Percentiles rank a stretch among this genome's conserved stretches.
phyloP scores from a whole-genome alignment of 2,797 vertebrate genomes.

The Gorsachius magnificus region DNA sequence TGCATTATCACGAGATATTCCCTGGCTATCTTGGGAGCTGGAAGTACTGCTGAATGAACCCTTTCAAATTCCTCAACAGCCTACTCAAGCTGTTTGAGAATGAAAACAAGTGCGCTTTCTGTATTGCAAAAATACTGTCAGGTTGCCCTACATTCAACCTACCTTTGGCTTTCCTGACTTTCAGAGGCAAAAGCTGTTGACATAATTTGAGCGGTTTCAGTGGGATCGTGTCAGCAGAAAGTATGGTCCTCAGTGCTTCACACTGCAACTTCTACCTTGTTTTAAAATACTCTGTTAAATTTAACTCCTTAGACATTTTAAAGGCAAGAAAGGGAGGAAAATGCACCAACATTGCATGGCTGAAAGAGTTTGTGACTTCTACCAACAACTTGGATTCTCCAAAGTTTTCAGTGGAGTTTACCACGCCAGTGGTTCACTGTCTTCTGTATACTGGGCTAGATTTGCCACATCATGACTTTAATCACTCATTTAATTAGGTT shows the following conservation, averaged over 20 bases:
- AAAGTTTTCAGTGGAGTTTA: neutral
- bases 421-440: neutral
- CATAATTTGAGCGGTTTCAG: neutral
- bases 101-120: constrained; percentile 22
- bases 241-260: neutral
- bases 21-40: constrained; percentile 2
- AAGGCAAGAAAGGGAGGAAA: neutral
- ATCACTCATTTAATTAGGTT: neutral
- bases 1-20: constrained; percentile 14
- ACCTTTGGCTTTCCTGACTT: constrained; percentile 26
- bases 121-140: neutral
- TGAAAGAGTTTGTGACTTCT: neutral
- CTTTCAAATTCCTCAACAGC: constrained; percentile 44
- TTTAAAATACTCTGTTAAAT: neutral
- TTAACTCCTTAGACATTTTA: neutral
- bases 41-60: neutral
- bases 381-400: neutral
- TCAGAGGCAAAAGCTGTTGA: constrained; percentile 4
- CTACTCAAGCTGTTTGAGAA: neutral
- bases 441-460: neutral
- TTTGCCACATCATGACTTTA: neutral
- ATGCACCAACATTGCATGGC: neutral
- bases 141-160: neutral
- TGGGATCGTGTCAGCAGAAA: neutral
- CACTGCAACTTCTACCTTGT: neutral